These are phyloP conservation scores for Rosalia funebris DNA, from an alignment of 2,888 invertebrate species.

Conservation along the genomic window DNA sequence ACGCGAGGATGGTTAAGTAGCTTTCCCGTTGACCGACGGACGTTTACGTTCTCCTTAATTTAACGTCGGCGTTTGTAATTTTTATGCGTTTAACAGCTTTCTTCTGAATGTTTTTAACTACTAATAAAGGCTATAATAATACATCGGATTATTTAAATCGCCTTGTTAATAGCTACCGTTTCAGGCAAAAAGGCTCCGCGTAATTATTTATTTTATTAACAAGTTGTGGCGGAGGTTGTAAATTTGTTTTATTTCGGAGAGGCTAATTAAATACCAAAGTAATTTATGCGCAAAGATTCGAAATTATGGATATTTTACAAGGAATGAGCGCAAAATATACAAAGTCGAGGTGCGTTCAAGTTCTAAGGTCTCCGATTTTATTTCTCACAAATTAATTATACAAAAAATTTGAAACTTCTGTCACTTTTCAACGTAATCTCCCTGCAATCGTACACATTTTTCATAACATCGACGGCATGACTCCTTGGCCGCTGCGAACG, in stretches of 20 bases:
- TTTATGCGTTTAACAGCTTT: conserved; percentile 11
- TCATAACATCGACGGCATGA: no score
- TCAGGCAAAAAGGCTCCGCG: conserved; percentile 30
- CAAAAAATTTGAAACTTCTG: no score
- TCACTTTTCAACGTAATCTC: no score
- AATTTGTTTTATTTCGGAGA: conserved; percentile 33
- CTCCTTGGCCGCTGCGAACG: no score
- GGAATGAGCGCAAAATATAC: no score
- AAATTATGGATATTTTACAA: neutral
- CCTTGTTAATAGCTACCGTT: conserved; percentile 39
- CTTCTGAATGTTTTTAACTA: conserved; percentile 31
- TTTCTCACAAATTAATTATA: no score
- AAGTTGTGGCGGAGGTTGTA: conserved; percentile 5
- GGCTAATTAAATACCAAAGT: conserved; percentile 6
- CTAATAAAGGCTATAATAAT: conserved; percentile 26
- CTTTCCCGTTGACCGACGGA: conserved; percentile 4
- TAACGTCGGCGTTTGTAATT: neutral
- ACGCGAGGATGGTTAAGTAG: neutral
- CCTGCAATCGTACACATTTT: no score
- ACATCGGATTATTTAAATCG: conserved; percentile 40
- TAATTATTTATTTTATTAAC: conserved; percentile 24
- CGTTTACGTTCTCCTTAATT: conserved; percentile 4
- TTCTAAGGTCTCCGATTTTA: no score
- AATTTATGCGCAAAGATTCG: neutral
- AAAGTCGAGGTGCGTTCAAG: no score